These are phyloP conservation scores for Daphoenositta chrysoptera DNA, from an alignment of 2,113 vertebrate genomes.

Conservation along the genomic window DNA sequence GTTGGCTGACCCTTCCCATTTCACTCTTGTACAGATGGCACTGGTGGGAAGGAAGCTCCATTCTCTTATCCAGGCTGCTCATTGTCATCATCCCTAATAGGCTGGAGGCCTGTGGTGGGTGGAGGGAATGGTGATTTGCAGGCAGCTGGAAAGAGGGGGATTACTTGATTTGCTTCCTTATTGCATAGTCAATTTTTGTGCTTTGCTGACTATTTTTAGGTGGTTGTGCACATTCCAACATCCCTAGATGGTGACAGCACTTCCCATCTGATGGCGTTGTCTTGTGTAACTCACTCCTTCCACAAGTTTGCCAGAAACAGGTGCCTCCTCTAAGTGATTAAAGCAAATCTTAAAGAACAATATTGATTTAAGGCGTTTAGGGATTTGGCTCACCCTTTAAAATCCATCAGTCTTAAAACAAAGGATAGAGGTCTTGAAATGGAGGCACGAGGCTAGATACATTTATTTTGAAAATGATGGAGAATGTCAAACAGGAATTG, in stretches of 20 bases:
- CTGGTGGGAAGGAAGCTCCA: neutral
- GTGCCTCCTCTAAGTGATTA: neutral
- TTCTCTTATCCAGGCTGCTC: neutral
- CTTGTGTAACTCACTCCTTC: neutral
- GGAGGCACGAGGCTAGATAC: neutral
- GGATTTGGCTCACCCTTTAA: slow-evolving; percentile 1
- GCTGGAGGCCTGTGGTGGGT: neutral
- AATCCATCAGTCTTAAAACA: neutral
- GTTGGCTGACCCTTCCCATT: neutral
- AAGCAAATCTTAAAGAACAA: neutral
- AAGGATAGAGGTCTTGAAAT: neutral
- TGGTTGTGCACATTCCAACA: neutral
- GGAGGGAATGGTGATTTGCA: neutral
- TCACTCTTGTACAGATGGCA: neutral
- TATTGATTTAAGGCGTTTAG: neutral
- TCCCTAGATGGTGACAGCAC: neutral
- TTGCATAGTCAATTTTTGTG: neutral
- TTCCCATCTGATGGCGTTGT: neutral
- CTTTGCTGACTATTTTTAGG: neutral
- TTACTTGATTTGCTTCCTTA: neutral
- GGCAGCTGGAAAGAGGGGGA: neutral
- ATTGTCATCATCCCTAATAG: neutral
- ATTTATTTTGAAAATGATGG: neutral
- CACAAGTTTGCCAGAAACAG: neutral
- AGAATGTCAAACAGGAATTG: neutral